These are phyloP conservation scores for Phyllopteryx taeniolatus DNA, from an alignment of 2,113 vertebrate species.

Conservation along the genomic window DNA sequence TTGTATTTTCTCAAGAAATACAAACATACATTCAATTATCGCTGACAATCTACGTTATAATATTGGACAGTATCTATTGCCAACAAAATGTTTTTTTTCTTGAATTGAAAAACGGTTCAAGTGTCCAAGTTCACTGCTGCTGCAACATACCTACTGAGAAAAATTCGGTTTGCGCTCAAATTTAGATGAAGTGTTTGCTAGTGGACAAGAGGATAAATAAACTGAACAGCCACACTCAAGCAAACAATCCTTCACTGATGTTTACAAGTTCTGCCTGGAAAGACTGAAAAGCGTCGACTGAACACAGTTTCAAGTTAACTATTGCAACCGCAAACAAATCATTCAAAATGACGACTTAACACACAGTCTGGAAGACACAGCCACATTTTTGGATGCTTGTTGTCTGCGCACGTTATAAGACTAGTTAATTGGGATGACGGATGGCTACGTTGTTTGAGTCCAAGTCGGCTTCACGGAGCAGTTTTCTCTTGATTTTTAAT, in stretches of 20 bases:
- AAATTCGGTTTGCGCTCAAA: conserved; percentile 17
- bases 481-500: conserved; percentile 22
- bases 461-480: conserved; percentile 1
- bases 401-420: conserved; percentile 7
- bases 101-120: background rate
- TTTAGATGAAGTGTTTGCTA: conserved; percentile 1
- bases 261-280: conserved; percentile 21
- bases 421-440: background rate
- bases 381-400: background rate
- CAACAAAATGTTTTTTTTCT: background rate
- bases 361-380: background rate
- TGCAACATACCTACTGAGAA: conserved; percentile 13
- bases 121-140: conserved; percentile 6
- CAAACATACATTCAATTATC: background rate
- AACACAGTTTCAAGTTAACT: background rate
- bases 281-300: conserved; percentile 19
- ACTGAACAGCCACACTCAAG: conserved; percentile 26
- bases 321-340: background rate
- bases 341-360: background rate
- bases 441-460: background rate
- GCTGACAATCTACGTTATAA: background rate
- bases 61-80: background rate
- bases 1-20: background rate
- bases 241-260: conserved; percentile 25
- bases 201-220: conserved; percentile 43